These are phyloP conservation scores for Chloebia gouldiae DNA, from an alignment of 2,113 vertebrate genomes.

Conservation along the genomic window DNA sequence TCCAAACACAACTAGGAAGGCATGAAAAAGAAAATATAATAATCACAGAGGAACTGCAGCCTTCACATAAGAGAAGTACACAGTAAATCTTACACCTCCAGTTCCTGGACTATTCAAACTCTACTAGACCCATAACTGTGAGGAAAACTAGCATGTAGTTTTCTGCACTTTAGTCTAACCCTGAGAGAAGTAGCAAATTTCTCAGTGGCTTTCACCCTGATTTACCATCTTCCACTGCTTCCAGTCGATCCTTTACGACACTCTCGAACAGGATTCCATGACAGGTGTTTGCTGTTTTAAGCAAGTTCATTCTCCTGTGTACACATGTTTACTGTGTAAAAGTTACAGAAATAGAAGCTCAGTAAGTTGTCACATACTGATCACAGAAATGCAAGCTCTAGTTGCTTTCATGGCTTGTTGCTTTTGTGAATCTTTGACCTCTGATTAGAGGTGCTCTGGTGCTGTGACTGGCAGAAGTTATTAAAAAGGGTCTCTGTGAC, in stretches of 20 bases:
- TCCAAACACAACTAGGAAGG: conserved; percentile 28
- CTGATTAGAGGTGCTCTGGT: not conserved
- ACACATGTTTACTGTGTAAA: not conserved
- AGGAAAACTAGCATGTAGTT: not conserved
- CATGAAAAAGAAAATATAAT: conserved; percentile 36
- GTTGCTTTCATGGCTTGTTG: not conserved
- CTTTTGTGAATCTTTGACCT: not conserved
- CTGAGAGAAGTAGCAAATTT: not conserved
- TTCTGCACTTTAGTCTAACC: not conserved
- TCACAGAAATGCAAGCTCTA: not conserved
- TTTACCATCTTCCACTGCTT: not conserved
- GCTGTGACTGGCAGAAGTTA: not conserved
- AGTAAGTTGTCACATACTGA: not conserved
- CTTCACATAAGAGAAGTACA: not conserved
- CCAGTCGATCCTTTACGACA: not conserved
- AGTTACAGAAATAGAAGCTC: not conserved
- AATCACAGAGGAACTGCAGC: conserved; percentile 3
- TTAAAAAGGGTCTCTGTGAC: not conserved
- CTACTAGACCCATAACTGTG: not conserved
- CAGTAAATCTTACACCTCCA: not conserved
- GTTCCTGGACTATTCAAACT: not conserved
- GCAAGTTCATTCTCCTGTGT: not conserved
- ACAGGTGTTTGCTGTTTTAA: not conserved
- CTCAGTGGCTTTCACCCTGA: not conserved
- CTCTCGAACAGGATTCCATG: rapidly evolving